Conservation (phyloP, 2,797 vertebrate genomes). For the Austrolebias charrua region DNA sequence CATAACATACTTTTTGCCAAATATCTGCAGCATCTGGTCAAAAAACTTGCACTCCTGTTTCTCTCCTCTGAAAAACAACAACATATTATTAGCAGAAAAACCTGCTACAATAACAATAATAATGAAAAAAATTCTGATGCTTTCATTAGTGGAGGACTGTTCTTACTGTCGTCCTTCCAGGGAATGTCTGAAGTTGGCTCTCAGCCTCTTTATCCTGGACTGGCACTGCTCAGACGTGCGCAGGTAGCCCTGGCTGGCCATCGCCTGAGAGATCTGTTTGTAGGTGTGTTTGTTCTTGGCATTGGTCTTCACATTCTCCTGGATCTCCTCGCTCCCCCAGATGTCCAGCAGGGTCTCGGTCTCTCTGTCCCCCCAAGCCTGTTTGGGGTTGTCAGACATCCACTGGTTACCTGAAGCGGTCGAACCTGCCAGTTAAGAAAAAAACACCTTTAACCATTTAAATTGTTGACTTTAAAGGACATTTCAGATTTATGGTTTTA, state of each 20-base stretch:
- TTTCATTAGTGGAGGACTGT: neutral
- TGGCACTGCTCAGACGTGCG: conserved; percentile 77
- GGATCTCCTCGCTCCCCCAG: conserved; percentile 75
- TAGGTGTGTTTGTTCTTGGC: conserved; percentile 77
- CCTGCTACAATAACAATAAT: neutral
- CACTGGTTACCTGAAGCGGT: conserved; percentile 42
- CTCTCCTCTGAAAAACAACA: conserved; percentile 66
- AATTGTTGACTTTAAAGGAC: neutral
- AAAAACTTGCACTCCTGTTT: conserved; percentile 78
- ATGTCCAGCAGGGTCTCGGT: conserved; percentile 71
- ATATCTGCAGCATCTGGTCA: conserved; percentile 70
- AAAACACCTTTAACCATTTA: neutral
- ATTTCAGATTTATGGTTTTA: neutral
- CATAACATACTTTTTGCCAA: conserved; percentile 63
- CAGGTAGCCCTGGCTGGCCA: conserved; percentile 70
- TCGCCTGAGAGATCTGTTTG: conserved; percentile 69
- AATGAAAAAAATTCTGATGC: neutral
- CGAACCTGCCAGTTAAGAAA: neutral
- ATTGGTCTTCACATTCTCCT: conserved; percentile 69
- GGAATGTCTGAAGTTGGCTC: conserved; percentile 73
- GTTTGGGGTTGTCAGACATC: conserved; percentile 62
- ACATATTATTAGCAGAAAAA: neutral
- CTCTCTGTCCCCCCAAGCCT: conserved; percentile 72
- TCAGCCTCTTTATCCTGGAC: conserved; percentile 78
- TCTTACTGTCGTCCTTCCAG: conserved; percentile 70